Evolutionary conservation across 2,888 invertebrate genomes (phyloP), one percentile per base, ranked within the genome.

Genomic region (Kryphioiulus occultus): DNA sequence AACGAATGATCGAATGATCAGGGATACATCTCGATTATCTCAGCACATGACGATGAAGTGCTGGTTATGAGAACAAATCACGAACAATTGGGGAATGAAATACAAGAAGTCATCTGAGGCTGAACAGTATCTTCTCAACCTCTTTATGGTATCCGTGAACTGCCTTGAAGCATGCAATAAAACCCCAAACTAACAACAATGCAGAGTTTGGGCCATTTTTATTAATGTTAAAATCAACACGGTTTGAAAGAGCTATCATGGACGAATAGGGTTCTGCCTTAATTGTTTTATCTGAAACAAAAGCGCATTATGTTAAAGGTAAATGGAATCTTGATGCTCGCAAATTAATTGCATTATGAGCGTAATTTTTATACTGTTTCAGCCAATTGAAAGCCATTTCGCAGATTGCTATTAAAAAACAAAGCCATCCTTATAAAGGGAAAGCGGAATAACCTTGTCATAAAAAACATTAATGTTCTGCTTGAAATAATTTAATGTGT

Each of bases 401-500:
- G 22, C 22, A 68, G 68, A 68, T 26, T 26, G 22, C 68, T 26
- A 68, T 68, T 68, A 68, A 68, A 59, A 68, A 68, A 68, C 26
- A 26, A 68, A 26, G 9, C 10, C 68, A 26, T 68, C 26, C 26
- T 19, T 68, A 68, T 22, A 68, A 26, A 68, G 12, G 68, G 22
- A 68, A n/a, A 17, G n/a, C 12, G 19, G 53, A 53, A 53, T 47
- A 53, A 68, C 68, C 68, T 68, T 26, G 26, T 68, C 68, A 26
- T 68, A 68, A 68, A 68, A 68, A 68, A 22, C 26, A n/a, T 68
- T 68, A 68, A 26, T 68, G 68, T 68, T 68, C 68, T 68, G 68
- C 68, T 68, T 68, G 68, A 68, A 68, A 68, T 68, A 68, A 68
- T n/a, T 68, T 68, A 68, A 68, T 68, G 68, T 12, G 68, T 68